Conservation (phyloP, 2,888 invertebrate species). For the Limnephilus auricula region DNA sequence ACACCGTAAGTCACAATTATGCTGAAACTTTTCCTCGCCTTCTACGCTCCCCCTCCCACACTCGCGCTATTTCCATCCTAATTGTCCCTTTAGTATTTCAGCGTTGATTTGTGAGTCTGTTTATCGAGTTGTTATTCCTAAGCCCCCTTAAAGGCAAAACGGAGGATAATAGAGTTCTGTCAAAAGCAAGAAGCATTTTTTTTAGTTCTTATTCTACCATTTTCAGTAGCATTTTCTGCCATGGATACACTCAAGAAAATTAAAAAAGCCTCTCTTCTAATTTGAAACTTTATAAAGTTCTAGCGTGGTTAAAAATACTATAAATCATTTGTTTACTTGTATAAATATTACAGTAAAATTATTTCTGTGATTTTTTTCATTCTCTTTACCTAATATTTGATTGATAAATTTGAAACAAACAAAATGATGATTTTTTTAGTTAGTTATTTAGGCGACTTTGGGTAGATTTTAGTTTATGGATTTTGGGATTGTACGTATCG, state of each 20-base stretch:
- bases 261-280: neutral
- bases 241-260: neutral
- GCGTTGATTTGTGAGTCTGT: slow-evolving; percentile 18
- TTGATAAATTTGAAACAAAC: too few relatives aligned
- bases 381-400: too few relatives aligned
- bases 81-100: slow-evolving; percentile 32
- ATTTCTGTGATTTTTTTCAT: too few relatives aligned
- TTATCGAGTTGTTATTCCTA: slow-evolving; percentile 17
- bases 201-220: neutral
- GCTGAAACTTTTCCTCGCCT: slow-evolving; percentile 28
- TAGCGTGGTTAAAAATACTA: too few relatives aligned
- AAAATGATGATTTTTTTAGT: too few relatives aligned
- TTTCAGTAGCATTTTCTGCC: neutral
- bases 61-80: slow-evolving; percentile 3
- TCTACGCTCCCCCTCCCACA: neutral
- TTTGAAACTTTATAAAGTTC: neutral
- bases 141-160: neutral
- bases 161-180: neutral
- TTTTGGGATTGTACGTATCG: too few relatives aligned
- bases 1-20: slow-evolving; percentile 26
- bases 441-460: too few relatives aligned
- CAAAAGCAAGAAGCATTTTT: neutral
- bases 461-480: too few relatives aligned
- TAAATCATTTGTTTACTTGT: too few relatives aligned
- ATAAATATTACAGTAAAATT: too few relatives aligned